Conservation (phyloP, 23 tunicate genomes). For the Corella eumyota region DNA sequence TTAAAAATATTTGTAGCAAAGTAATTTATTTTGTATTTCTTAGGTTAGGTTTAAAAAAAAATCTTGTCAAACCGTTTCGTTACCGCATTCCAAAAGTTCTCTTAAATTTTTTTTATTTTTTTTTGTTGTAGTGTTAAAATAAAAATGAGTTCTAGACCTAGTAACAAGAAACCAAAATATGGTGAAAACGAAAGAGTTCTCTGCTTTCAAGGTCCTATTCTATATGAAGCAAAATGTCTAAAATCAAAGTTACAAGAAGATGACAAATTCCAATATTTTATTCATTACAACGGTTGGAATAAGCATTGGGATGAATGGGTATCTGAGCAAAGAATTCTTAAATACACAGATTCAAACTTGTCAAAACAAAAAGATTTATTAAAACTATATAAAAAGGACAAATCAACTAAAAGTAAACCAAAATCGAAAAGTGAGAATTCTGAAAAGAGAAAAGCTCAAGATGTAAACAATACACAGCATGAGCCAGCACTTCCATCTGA, state of each 20-base stretch:
- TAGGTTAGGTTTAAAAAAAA: too few species aligned
- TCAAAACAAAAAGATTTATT: constrained; percentile 61
- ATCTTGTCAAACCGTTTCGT: too few species aligned
- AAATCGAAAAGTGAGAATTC: constrained; percentile 4
- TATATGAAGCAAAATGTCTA: constrained; percentile 89
- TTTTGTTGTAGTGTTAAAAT: too few species aligned
- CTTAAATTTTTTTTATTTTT: too few species aligned
- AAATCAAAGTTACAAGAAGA: constrained; percentile 28
- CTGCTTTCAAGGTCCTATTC: constrained; percentile 73
- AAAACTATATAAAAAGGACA: constrained; percentile 34
- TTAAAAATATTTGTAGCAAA: too few species aligned
- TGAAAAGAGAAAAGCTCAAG: constrained; percentile 2
- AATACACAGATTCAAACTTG: constrained; percentile 60
- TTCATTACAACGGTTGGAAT: constrained; percentile 95
- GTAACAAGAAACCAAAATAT: constrained; percentile 17
- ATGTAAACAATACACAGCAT: not conserved
- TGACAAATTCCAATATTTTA: constrained; percentile 19
- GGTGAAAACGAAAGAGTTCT: constrained; percentile 59
- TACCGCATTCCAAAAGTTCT: too few species aligned
- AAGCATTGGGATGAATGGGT: constrained; percentile 98
- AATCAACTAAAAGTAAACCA: constrained; percentile 3
- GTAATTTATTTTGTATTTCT: too few species aligned
- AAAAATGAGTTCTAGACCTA: constrained; percentile 15
- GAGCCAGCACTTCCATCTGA: not conserved
- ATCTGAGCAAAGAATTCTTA: constrained; percentile 44